Percentiles rank a stretch among this genome's conserved stretches.
phyloP scores from a whole-genome alignment of 2,888 invertebrate species.

The Opisthograptis luteolata region DNA sequence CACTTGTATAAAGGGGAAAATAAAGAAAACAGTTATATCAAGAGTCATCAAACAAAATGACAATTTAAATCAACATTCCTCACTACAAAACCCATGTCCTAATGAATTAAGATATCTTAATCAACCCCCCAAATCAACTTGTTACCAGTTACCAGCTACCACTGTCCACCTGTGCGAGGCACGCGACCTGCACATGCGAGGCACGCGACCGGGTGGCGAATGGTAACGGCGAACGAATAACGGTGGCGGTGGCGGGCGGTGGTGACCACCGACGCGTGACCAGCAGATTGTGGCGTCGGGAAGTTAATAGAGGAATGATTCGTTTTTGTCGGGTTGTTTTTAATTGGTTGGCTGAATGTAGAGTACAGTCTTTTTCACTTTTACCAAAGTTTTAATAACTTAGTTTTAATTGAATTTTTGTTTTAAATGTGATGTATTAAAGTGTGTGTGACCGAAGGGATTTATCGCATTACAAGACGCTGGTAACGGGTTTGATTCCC shows the following conservation, averaged over 20 bases:
- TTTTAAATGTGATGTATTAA: no score
- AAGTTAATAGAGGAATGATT: slow-evolving; percentile 21
- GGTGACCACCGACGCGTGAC: slow-evolving; percentile 39
- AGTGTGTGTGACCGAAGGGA: no score
- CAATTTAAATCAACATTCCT: no score
- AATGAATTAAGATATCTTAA: slow-evolving; percentile 1
- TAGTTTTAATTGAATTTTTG: no score
- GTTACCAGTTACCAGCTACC: slow-evolving; percentile 25
- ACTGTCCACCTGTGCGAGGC: slow-evolving; percentile 45
- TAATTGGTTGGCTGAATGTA: slow-evolving; percentile 7
- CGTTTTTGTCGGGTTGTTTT: slow-evolving; percentile 4
- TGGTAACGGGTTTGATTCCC: no score
- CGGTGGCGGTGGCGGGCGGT: slow-evolving; percentile 20
- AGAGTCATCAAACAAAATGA: no score
- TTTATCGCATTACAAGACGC: no score
- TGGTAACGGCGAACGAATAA: slow-evolving; percentile 4
- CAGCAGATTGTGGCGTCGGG: neutral
- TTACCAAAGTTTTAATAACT: no score
- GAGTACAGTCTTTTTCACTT: no score
- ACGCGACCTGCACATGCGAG: slow-evolving; percentile 51
- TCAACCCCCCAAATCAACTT: slow-evolving; percentile 15
- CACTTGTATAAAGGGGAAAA: no score
- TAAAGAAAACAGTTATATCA: no score
- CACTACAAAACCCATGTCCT: no score
- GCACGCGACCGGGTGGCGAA: slow-evolving; percentile 36